A percentile compares a stretch with the other conserved stretches of the same genome.
These are phyloP conservation scores for Craterocephalus amniculus DNA, from an alignment of 2,797 vertebrate genomes.

Conservation along the genomic window DNA sequence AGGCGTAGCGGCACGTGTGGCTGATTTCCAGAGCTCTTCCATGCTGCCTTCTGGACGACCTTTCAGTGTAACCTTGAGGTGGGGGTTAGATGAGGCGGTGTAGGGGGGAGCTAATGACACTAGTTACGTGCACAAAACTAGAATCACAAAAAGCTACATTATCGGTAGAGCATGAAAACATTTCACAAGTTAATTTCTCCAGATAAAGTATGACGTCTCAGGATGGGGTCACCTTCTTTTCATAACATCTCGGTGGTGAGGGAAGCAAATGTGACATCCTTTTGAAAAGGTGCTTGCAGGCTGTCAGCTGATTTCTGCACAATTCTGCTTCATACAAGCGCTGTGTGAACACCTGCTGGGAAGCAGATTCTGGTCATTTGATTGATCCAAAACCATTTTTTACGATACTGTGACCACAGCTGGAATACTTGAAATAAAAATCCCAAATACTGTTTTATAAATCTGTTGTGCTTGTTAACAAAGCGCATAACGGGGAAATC, in stretches of 20 bases:
- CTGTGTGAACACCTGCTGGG: no score
- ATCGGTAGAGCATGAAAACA: neutral
- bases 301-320: no score
- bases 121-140: neutral
- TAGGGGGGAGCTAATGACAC: conserved; percentile 17
- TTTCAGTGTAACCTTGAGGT: conserved; percentile 41
- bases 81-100: neutral
- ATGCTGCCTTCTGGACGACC: conserved; percentile 47
- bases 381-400: no score
- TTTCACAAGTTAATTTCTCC: conserved; percentile 1
- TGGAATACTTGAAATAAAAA: no score
- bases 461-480: no score
- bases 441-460: no score
- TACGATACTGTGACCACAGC: no score
- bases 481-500: no score
- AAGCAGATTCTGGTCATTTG: no score
- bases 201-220: neutral
- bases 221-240: neutral
- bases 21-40: conserved; percentile 27
- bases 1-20: conserved; percentile 35
- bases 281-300: no score
- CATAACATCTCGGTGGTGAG: neutral
- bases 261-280: neutral
- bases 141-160: conserved; percentile 1
- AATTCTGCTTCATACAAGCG: no score